Base-by-base conservation (phyloP, 1,140 invertebrate genomes). In the Sogatella furcifera region DNA sequence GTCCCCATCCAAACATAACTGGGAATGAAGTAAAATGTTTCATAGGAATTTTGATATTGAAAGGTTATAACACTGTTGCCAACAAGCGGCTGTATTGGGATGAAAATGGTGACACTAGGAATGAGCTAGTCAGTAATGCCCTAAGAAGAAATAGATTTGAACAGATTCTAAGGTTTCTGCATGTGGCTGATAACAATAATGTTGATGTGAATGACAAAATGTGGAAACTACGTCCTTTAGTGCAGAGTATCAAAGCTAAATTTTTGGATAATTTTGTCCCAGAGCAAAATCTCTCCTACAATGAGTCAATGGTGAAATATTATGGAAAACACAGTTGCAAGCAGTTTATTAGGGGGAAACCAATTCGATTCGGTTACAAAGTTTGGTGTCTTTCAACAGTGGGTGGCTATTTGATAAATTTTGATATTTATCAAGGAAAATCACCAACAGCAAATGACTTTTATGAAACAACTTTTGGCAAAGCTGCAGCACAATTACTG, bases 301-400 rank as follows among this genome's bases (percentile, higher is more conserved):
- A 68, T 65, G 67, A 71, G 60, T 64, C 63, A 17, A 70, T 70
- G 69, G 62, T 70, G n/a, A 57, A 57, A 58, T 62, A 62, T 62
- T 62, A 41, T 24, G 55, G 61, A 19, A 61, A 42, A 59, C 69
- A 70, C 56, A 42, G 60, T 14, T 68, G 62, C 54, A 69, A 70
- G 55, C 67, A 70, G 56, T 69, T 66, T 61, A 70, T 69, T 21
- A 56, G 66, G 63, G 24, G 59, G 57, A 66, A 65, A 54, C 62
- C 65, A 21, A 64, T 65, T 14, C n/a, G 57, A 13, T 62, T 65
- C 14, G 61, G 64, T 14, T 60, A 53, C 46, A 65, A 65, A 53
- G 55, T 52, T 22, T 63, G 61, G 54, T 54, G 61, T 43, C 6
- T 65, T 11, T 60, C 52, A 44, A 53, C 55, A 49, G n/a, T 17